Conservation (phyloP, 1,140 invertebrate genomes). For the Calephelis nemesis region DNA sequence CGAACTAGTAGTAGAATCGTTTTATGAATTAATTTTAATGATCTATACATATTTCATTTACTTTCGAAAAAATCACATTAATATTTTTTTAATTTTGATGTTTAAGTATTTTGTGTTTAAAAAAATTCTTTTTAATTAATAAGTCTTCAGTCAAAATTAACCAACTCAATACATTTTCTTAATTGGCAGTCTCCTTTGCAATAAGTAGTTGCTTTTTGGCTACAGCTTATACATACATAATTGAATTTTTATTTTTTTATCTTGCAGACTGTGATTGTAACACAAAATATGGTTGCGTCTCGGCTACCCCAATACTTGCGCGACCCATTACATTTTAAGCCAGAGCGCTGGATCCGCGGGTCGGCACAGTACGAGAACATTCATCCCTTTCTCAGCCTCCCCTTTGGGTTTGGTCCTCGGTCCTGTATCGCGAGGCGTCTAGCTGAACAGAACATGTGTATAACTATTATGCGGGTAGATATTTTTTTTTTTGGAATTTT, state of each 20-base stretch:
- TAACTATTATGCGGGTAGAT: conserved; percentile 87
- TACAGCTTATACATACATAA: neutral
- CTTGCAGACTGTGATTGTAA: conserved; percentile 86
- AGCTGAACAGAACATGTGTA: conserved; percentile 92
- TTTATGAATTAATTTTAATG: no score
- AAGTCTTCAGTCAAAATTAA: no score
- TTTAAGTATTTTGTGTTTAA: no score
- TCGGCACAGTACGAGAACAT: conserved; percentile 73
- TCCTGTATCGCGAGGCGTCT: conserved; percentile 92
- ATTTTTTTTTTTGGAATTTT: no score
- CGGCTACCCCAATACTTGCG: conserved; percentile 85
- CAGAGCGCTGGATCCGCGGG: conserved; percentile 87
- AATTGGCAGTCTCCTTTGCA: no score
- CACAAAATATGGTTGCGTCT: conserved; percentile 91
- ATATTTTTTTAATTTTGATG: no score
- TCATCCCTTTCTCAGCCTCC: conserved; percentile 89
- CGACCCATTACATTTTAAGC: conserved; percentile 84
- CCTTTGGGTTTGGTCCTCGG: conserved; percentile 93
- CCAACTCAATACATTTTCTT: no score
- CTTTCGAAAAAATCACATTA: no score
- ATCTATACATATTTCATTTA: no score
- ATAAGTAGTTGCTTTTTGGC: no score
- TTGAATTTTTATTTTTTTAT: conserved; percentile 21
- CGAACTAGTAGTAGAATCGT: no score
- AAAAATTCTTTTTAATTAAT: no score